These are phyloP conservation scores for Omphaloscelis lunosa DNA, from an alignment of 2,888 invertebrate genomes.

Conservation along the genomic window DNA sequence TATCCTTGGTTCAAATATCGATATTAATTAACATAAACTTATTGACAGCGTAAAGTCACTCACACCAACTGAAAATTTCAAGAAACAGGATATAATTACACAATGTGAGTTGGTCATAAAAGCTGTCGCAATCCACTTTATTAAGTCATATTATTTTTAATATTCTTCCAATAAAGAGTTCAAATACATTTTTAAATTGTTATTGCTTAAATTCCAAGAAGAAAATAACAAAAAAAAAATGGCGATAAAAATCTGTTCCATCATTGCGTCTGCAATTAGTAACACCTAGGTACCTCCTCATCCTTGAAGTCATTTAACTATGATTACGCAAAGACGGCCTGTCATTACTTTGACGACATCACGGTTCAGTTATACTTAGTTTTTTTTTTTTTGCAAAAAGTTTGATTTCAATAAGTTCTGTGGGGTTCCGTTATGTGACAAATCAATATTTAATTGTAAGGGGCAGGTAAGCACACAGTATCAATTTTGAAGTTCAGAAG, in stretches of 20 bases:
- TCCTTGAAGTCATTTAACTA: conserved; percentile 39
- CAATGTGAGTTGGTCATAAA: neutral
- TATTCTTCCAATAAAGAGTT: neutral
- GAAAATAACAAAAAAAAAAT: neutral
- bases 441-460: too few relatives aligned
- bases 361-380: neutral
- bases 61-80: neutral
- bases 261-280: conserved; percentile 27
- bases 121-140: neutral
- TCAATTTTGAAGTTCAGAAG: too few relatives aligned
- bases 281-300: neutral
- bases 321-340: conserved; percentile 40
- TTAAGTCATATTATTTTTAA: neutral
- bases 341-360: conserved; percentile 6
- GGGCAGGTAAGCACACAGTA: too few relatives aligned
- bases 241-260: neutral
- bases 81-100: neutral
- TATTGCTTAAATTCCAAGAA: neutral
- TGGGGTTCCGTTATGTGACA: neutral
- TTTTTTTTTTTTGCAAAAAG: neutral
- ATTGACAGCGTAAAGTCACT: neutral
- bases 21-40: neutral
- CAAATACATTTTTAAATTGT: neutral
- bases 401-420: neutral
- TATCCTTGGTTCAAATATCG: neutral